Base-by-base conservation (phyloP, 2,888 invertebrate genomes). In the Macaria liturata region DNA sequence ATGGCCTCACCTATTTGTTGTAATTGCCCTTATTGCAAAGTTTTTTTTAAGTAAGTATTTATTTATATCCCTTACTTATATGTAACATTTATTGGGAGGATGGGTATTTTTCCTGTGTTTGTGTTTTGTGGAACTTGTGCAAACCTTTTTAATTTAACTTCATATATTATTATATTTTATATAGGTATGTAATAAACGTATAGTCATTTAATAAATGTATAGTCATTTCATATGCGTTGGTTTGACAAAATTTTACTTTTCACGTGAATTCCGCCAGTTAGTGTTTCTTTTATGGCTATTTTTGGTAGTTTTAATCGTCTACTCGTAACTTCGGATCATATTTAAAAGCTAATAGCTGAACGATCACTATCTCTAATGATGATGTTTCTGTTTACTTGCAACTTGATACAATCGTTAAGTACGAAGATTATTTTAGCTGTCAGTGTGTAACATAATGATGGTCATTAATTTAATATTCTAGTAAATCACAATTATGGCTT, bases 251-350 rank as follows among this genome's bases (percentile, higher is more conserved):
- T n/a, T 42, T 20, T n/a, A 74, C 72, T 78, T 76, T 76, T 74
- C 68, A 73, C 73, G 65, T 75, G 69, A 75, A 79, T 80, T 81
- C 76, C 65, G 69, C 69, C 70, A 67, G 71, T 72, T 65, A 68
- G 73, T 73, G 76, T 78, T 79, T 76, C 74, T 79, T 82, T 81
- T 74, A 78, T 71, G 70, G 76, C 74, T 83, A 82, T 83, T 81
- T 83, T 81, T 67, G 34, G 37, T 49, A 43, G 31, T 8, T 32
- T 44, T 39, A 40, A 45, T 45, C 9, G 34, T 49, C 30, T 48
- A 47, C 50, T 54, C 32, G 32, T 50, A 54, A 52, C 54, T 46
- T 51, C 30, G 57, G 46, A 55, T 49, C 46, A 43, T 39, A 49
- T 63, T 65, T 61, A 59, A 62, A 60, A 62, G 55, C 67, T 75